Conservation (phyloP, 2,113 vertebrate genomes). For the Gymnobelideus leadbeateri region DNA sequence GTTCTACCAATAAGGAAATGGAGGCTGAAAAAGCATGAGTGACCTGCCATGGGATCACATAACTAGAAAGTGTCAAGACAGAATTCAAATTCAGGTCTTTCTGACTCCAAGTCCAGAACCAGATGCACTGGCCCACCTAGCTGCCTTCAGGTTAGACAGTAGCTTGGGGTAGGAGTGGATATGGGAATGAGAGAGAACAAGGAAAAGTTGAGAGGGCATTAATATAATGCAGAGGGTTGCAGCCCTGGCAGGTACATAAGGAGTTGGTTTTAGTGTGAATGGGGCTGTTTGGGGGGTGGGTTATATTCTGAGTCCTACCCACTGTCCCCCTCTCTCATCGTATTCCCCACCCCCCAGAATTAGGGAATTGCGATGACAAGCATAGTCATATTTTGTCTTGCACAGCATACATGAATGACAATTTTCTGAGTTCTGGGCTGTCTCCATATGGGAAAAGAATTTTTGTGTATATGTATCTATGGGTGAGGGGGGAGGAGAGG, state of each 20-base stretch:
- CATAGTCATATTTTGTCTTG: background rate
- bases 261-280: background rate
- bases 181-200: background rate
- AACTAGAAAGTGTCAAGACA: background rate
- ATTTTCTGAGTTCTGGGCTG: background rate
- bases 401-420: background rate
- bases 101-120: background rate
- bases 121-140: background rate
- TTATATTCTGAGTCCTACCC: background rate
- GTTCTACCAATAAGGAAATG: background rate
- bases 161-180: background rate
- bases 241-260: background rate
- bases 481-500: background rate
- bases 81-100: background rate
- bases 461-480: background rate
- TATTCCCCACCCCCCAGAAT: background rate
- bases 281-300: background rate
- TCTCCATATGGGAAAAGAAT: background rate
- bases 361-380: background rate
- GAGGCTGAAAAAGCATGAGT: background rate
- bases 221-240: background rate
- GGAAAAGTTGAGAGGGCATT: background rate
- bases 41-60: background rate
- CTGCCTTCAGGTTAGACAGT: background rate
- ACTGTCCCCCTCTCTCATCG: background rate